A percentile compares a stretch with the other conserved stretches of the same genome.
phyloP scores from a whole-genome alignment of 2,113 vertebrate genomes.

The Boleophthalmus pectinirostris region DNA sequence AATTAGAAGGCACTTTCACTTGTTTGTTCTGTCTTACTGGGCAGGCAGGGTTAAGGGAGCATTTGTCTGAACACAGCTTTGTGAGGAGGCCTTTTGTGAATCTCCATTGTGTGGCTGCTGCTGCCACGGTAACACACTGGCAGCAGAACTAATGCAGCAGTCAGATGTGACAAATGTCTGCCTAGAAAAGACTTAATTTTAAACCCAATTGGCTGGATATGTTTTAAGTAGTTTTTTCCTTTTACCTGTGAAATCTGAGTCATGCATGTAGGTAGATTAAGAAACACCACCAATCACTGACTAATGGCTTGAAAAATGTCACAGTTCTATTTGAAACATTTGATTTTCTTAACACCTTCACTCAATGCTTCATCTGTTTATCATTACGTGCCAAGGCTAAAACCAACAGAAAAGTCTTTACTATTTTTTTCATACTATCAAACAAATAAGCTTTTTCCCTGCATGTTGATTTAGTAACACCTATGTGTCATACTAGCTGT shows the following conservation, averaged over 20 bases:
- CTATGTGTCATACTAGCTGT: conserved; percentile 17
- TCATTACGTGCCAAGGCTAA: conserved; percentile 28
- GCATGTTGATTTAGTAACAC: conserved; percentile 22
- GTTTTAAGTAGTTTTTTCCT: conserved; percentile 20
- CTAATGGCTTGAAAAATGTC: not conserved
- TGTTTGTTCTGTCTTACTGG: conserved; percentile 1
- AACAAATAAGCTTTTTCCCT: not conserved
- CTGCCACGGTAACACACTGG: conserved; percentile 72
- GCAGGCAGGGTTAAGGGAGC: conserved; percentile 19
- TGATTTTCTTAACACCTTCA: conserved; percentile 2
- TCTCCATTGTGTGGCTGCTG: conserved; percentile 66
- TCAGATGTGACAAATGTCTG: conserved; percentile 42
- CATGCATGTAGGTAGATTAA: not conserved
- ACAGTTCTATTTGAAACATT: not conserved
- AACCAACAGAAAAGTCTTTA: conserved; percentile 25
- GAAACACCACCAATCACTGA: not conserved
- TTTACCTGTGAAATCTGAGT: conserved; percentile 8
- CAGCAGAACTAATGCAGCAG: conserved; percentile 56
- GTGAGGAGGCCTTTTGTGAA: conserved; percentile 67
- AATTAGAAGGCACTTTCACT: conserved; percentile 8
- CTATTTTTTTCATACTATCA: not conserved
- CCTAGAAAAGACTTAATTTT: conserved; percentile 43
- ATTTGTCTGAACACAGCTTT: conserved; percentile 49
- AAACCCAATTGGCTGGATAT: conserved; percentile 1
- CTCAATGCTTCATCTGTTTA: conserved; percentile 43